Evolutionary conservation across 2,888 invertebrate genomes (phyloP).

Genomic region (Parnassius glacialis): DNA sequence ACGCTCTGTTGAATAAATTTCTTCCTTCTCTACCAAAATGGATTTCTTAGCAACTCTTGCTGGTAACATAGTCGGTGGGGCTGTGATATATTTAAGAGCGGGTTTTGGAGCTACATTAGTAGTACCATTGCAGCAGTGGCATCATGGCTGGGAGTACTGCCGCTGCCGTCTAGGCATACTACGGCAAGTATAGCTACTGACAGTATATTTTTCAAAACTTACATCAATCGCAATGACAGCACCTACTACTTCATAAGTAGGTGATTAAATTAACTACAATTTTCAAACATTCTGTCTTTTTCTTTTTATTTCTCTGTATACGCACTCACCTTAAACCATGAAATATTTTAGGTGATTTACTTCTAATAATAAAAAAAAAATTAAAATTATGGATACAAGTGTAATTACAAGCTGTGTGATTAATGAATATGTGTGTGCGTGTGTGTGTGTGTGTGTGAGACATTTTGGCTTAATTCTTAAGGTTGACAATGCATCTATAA

Average conservation of each 20-base stretch:
- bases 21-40: slow-evolving; percentile 3
- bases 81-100: slow-evolving; percentile 52
- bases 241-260: slow-evolving; percentile 56
- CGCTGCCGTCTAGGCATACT: slow-evolving; percentile 60
- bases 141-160: slow-evolving; percentile 56
- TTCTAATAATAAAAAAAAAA: too few relatives aligned
- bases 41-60: slow-evolving; percentile 42
- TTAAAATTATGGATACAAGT: too few relatives aligned
- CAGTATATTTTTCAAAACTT: slow-evolving; percentile 54
- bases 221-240: slow-evolving; percentile 63
- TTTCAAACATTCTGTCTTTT: background rate
- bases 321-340: too few relatives aligned
- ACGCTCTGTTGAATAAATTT: too few relatives aligned
- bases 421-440: too few relatives aligned
- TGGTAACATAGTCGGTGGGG: slow-evolving; percentile 52
- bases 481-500: too few relatives aligned
- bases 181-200: slow-evolving; percentile 62
- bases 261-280: background rate
- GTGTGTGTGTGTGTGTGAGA: too few relatives aligned
- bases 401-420: too few relatives aligned
- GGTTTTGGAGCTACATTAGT: slow-evolving; percentile 52
- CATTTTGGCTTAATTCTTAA: too few relatives aligned
- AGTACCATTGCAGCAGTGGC: slow-evolving; percentile 48
- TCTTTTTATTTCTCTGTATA: background rate
- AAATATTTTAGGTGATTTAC: too few relatives aligned